Evolutionary conservation across 1,140 invertebrate genomes (phyloP), one percentile per base, ranked within the genome.

Genomic region (Solen grandis): DNA sequence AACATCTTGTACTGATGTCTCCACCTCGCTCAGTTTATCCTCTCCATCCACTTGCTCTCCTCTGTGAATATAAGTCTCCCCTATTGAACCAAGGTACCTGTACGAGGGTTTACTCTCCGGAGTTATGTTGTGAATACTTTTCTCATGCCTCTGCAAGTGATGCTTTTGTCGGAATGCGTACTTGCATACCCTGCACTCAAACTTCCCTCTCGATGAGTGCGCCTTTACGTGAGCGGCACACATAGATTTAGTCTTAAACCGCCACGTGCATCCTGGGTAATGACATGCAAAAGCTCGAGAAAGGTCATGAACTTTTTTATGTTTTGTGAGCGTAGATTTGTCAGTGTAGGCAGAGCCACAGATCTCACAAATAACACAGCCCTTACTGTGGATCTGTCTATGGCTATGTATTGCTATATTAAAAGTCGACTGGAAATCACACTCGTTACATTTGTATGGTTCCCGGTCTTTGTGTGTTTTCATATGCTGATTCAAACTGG

Each of bases 81-180:
- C n/a, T n/a, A n/a, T n/a, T 14, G 41, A 36, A 41, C 69, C 29
- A 46, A 63, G 50, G 5, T 19, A n/a, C 65, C 5, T 25, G 27
- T 31, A 54, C 16, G 33, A n/a, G 10, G 55, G 29, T 60, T 50
- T 80, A 22, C 41, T 79, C 25, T 41, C 46, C 13, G 72, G 60
- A 35, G 66, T 70, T 3, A 89, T 85, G 19, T 85, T 83, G 75
- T 92, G 91, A 29, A 89, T 86, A 31, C 84, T 84, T 41, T 65
- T 60, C 19, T 88, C 85, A 70, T 92, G 90, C 33, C 91, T 78
- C 52, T 89, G 87, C 13, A 92, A 76, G 60, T 92, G 91, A 81
- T 92, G 91, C 60, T 91, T 92, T 25, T 92, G 88, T 10, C 90
- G 77, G 60, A 92, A 92, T 8, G 82, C 60, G 63, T 92, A 91